These are phyloP conservation scores for Catocala fraxini DNA, from an alignment of 2,888 invertebrate genomes.

Conservation along the genomic window DNA sequence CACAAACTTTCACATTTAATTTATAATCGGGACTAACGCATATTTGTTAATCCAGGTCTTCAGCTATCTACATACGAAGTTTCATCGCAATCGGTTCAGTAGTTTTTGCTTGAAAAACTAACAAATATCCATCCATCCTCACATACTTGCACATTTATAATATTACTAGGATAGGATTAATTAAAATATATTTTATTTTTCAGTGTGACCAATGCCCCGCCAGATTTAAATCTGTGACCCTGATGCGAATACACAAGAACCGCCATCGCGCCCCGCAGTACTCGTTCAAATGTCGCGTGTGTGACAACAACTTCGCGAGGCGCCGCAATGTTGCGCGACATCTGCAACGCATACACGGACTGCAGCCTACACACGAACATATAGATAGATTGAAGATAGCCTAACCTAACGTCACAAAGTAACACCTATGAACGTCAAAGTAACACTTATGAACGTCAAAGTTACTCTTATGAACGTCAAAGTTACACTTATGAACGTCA, in stretches of 20 bases:
- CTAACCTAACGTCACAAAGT: slow-evolving; percentile 5
- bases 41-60: no score
- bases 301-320: slow-evolving; percentile 70
- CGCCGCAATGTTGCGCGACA: slow-evolving; percentile 75
- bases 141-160: no score
- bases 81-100: no score
- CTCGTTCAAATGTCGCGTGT: slow-evolving; percentile 65
- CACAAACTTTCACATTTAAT: no score
- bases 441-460: background rate
- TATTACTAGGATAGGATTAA: no score
- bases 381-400: slow-evolving; percentile 61
- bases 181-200: no score
- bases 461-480: no score
- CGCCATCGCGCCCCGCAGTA: slow-evolving; percentile 70
- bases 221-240: slow-evolving; percentile 73
- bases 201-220: slow-evolving; percentile 77
- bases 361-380: slow-evolving; percentile 58
- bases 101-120: no score
- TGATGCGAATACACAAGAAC: slow-evolving; percentile 76
- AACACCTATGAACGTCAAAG: background rate
- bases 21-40: no score
- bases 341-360: slow-evolving; percentile 66
- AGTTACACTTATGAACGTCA: no score
- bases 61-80: no score
- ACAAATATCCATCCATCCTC: no score